Evolutionary conservation across 2,113 vertebrate species (phyloP), one percentile per base, ranked within the genome.

Genomic region (Barbus barbus): DNA sequence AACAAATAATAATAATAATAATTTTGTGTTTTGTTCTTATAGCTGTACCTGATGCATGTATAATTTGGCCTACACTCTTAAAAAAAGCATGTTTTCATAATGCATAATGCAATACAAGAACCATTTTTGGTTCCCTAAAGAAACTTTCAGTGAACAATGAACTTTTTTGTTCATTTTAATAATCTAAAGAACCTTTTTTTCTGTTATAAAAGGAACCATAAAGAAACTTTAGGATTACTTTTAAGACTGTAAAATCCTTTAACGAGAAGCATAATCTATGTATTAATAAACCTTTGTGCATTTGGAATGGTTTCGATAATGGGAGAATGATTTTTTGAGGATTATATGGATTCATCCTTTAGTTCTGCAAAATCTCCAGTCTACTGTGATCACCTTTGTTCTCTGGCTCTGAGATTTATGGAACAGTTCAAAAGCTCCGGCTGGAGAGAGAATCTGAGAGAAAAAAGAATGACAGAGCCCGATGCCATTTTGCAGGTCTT

Each of bases 341-440:
- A 65, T 61, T n/a, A 7, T 74, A 44, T 83, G n/a, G 51, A 74
- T 65, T 83, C 33, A 41, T 61, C 76, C 53, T 36, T 65, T 36
- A 83, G 72, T 76, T 41, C 36, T 51, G 38, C 72, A 51, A 38
- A 38, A 76, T 83, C 82, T 65, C 28, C 31, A 31, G 38, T 41
- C 72, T 58, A 38, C 24, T 13, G 41, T 71, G 63, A 51, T 51
- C 46, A 76, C 72, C 58, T 77, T 63, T 83, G 69, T 74, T 74
- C 53, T 61, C 36, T 51, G 58, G 46, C 53, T 61, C 69, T 51
- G 58, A 63, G 61, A 83, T 75, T 56, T 77, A 83, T 46, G 75
- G 53, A 83, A 18, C 26, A 14, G 63, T 33, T 83, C 24, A 65
- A 33, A 75, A 36, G 38, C 53, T 33, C 36, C 26, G 24, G 9